Evolutionary conservation across 2,797 vertebrate genomes (phyloP), one percentile per base, ranked within the genome.

Genomic region (Crocodylus rhombifer): DNA sequence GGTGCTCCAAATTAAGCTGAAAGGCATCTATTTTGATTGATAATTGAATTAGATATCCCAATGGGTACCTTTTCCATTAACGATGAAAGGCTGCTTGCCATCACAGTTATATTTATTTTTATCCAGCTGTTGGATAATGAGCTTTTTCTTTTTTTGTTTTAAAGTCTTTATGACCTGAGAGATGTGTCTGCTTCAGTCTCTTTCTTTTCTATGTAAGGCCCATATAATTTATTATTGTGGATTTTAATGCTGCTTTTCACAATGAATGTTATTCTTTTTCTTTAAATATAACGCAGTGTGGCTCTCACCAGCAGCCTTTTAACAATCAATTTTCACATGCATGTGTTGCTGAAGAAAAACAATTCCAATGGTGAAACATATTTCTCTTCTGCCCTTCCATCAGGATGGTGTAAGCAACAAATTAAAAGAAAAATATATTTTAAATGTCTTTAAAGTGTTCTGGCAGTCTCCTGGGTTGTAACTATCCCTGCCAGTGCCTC

Each of bases 41-140:
- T 96, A 88, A 96, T 69, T 36, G 82, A 83, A 78, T 93, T 89
- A 55, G 60, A 75, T 83, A 23, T 80, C 42, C 1, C 75, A 20
- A 63, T 1, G 0, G 62, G 55, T 78, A 56, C 74, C 33, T 16
- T 89, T 1, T 2, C 77, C 20, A 10, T 14, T 6, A 86, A 42
- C 71, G 60, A 51, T 3, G 16, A 81, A 36, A 87, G 84, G 65
- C 51, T 36, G 86, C 93, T 57, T 23, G 57, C 86, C 80, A 20
- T 36, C 28, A 0, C 67, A 5, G 30, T 1, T 0, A 58, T 25
- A 0, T 14, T 91, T 71, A 1, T 51, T 73, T 51, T 87, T 80
- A 14, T 74, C 82, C 77, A 30, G 1, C 42, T 0, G 0, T 87
- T 93, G 56, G 57, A 51, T 64, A 18, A 30, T 42, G 21, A 71